phyloP scores from a whole-genome alignment of 2,113 vertebrate species.

The Syngnathoides biaculeatus region DNA sequence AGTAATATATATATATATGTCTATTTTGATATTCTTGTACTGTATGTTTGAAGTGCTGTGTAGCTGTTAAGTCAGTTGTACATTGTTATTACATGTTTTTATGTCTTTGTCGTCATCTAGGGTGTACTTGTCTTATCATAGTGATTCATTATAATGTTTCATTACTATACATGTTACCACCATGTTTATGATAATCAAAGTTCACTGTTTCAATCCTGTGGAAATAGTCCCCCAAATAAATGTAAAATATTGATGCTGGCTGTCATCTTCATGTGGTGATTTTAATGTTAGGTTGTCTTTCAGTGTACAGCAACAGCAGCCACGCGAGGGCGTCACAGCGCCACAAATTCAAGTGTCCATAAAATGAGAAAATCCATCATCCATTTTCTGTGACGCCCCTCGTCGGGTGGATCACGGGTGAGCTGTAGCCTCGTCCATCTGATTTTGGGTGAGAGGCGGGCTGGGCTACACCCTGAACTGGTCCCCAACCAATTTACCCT shows the following conservation, averaged over 20 bases:
- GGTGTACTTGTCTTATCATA: slow-evolving; percentile 28
- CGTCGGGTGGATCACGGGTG: too few species aligned
- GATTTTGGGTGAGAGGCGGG: too few species aligned
- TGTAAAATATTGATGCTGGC: slow-evolving; percentile 8
- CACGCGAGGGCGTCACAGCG: slow-evolving; percentile 41
- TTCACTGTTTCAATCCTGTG: slow-evolving; percentile 32
- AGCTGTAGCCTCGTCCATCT: too few species aligned
- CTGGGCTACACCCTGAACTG: too few species aligned
- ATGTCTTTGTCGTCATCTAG: slow-evolving; percentile 29
- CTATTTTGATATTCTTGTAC: slow-evolving; percentile 59
- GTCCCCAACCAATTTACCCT: too few species aligned
- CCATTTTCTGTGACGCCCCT: too few species aligned
- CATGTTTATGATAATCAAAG: slow-evolving; percentile 25
- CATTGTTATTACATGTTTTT: slow-evolving; percentile 24
- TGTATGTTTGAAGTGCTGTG: slow-evolving; percentile 37
- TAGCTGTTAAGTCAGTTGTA: slow-evolving; percentile 21
- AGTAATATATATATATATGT: slow-evolving; percentile 38
- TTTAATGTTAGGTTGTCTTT: neutral
- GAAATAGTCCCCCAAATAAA: slow-evolving; percentile 55
- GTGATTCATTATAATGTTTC: slow-evolving; percentile 19
- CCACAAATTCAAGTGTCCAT: slow-evolving; percentile 1
- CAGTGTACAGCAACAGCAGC: neutral
- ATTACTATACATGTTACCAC: slow-evolving; percentile 38
- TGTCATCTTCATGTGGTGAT: neutral
- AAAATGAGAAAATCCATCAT: too few species aligned